Conservation (phyloP, 2,888 invertebrate genomes). For the Petrolisthes manimaculis region DNA sequence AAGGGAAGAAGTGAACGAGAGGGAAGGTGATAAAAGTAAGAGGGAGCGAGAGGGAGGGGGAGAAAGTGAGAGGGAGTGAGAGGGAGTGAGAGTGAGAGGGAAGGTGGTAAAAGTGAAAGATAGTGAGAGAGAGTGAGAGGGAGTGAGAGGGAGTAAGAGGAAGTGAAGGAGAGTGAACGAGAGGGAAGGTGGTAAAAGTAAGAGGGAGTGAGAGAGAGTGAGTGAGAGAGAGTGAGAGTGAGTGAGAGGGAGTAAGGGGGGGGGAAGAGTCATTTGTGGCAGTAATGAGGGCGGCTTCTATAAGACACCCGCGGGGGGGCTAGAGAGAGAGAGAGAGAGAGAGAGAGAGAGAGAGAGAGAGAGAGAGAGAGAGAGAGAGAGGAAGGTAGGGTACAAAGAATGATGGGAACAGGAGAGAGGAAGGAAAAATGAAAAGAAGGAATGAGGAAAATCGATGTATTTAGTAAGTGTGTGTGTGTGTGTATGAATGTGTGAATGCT, state of each 20-base stretch:
- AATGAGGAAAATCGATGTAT: not conserved
- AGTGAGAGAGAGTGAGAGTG: not conserved
- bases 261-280: not conserved
- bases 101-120: no score
- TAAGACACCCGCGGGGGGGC: constrained; percentile 5
- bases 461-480: not conserved
- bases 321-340: not conserved
- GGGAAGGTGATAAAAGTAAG: not conserved
- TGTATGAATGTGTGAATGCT: not conserved
- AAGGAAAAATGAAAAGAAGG: not conserved
- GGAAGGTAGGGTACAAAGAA: not conserved
- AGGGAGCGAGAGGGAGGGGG: not conserved
- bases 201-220: not conserved
- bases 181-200: not conserved
- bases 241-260: not conserved
- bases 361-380: not conserved
- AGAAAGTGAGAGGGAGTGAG: not conserved
- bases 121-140: no score
- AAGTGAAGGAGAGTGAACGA: not conserved
- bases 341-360: not conserved
- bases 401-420: not conserved
- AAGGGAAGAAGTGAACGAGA: not conserved
- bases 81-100: no score
- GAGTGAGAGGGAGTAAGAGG: not conserved
- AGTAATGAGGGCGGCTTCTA: constrained; percentile 2